Base-by-base conservation (phyloP, 2,797 vertebrate species). In the Halcyon smyrnensis region DNA sequence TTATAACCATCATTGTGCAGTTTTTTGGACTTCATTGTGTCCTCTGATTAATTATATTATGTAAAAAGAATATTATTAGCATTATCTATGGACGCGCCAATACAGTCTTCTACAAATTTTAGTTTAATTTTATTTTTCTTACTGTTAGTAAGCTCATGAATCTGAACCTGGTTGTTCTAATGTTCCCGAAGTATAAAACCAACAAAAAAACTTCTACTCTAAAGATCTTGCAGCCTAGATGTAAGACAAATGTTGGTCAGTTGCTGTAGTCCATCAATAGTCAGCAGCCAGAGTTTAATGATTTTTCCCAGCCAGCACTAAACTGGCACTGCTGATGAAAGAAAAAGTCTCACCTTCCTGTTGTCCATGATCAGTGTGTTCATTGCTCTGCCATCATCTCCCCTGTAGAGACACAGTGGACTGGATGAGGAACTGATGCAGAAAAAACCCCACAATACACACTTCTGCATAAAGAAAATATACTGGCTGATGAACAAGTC, bases 141-240 rank as follows among this genome's bases (percentile, higher is more conserved):
- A 74, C 45, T 0, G 1, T 23, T 76, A 34, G 24, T 59, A 76
- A 46, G 27, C 32, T 85, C 7, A 15, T 43, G 27, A 63, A 43
- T 53, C 48, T 48, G 41, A 50, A 64, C 14, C 25, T 51, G 25
- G 2, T 32, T 36, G 54, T 48, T 37, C 54, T 77, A 19, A n/a
- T 69, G 36, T 73, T 82, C 30, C 27, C 12, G 64, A 77, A 48
- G 25, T 73, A 54, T 34, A 54, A 82, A 79, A n/a, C 15, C 24
- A 59, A 34, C 13, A 32, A 48, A 64, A n/a, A 25, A 1, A 0
- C 4, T 5, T 43, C 24, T 28, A 8, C 5, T 41, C 17, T 48
- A 64, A 84, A 83, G 56, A 24, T 67, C 32, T 68, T 36, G 12
- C 6, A 51, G 30, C 76, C 36, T 63, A 65, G 24, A 19, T 39